Base-by-base conservation (phyloP, 2,888 invertebrate genomes). In the Hypomecis punctinalis region DNA sequence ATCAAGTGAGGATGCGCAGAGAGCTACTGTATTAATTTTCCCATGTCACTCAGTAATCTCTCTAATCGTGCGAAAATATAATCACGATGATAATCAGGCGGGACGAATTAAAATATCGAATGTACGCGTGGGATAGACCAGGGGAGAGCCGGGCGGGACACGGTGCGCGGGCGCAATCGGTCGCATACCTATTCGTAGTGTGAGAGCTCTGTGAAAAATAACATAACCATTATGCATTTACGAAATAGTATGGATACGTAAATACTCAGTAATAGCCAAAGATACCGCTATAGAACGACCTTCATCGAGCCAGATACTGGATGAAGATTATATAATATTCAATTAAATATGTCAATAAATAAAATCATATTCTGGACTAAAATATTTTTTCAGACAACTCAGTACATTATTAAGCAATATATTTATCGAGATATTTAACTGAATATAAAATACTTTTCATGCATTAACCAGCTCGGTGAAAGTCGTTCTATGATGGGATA, bases 21-120 rank as follows among this genome's bases (percentile, higher is more conserved):
- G n/a, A 35, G n/a, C 2, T 33, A 36, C 6, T 11, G 39, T 39
- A 39, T 39, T 9, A 1, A 43, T 35, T 62, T 67, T 72, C 67
- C 67, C 68, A 70, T 58, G 67, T 69, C 68, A 78, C 79, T 82
- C 81, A 71, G 77, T 77, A 74, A 48, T 45, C 39, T 52, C 43
- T 51, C 39, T 53, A 63, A 63, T 67, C 68, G 65, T 66, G 68
- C 62, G 68, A 67, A 68, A 69, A 62, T 55, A 45, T 66, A 39
- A 64, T 55, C 33, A 60, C 55, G 69, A 72, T 71, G 62, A 46
- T 68, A 74, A 74, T 74, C 72, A 59, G 65, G 67, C 62, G 72
- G 49, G 69, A 64, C 72, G 66, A 71, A 72, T 72, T 72, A 47
- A 23, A 47, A 56, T 47, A 72, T 74, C 73, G 60, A 68, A 67